Evolutionary conservation across 1,140 invertebrate species (phyloP), one percentile per base, ranked within the genome.

Genomic region (Caerostris darwini): DNA sequence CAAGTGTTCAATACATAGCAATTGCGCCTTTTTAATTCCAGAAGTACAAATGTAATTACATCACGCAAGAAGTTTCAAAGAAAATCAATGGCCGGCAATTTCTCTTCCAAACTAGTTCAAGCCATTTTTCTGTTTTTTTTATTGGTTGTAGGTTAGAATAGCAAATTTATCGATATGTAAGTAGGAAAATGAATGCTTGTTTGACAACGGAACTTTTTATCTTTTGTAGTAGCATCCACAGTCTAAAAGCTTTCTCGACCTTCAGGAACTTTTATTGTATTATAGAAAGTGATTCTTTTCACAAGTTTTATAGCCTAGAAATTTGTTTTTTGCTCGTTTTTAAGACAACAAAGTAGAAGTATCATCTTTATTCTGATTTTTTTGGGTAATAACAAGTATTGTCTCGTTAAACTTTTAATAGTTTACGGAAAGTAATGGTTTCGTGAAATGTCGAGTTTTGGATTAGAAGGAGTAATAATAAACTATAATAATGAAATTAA

Each of bases 151-250:
- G 34, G 34, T 34, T 34, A 34, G 34, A 34, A 34, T 34, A 77
- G 34, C 50, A 77, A 77, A 53, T 77, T 77, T 77, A 77, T 77
- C 71, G 71, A 77, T 77, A 64, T 64, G 12, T n/a, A 77, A 77
- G 14, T 53, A 50, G 71, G 50, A 77, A 77, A 34, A 50, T 77
- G 71, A 53, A 34, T 50, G 71, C 53, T 5, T 50, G 19, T 12
- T 50, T 77, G 50, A 50, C 34, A 50, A 50, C 12, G 34, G 71
- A 10, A 3, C 3, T 4, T 53, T 50, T 77, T 53, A 0, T 8
- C 34, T 14, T 53, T 12, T 3, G 10, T 14, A 14, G 7, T 12
- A 67, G 61, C 14, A 67, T 67, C 61, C n/a, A n/a, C n/a, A 17
- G 17, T 6, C n/a, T 67, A 67, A n/a, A 67, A 67, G 17, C n/a